These are phyloP conservation scores for Arvicanthis niloticus DNA, from an alignment of 2,113 vertebrate genomes.

Conservation along the genomic window DNA sequence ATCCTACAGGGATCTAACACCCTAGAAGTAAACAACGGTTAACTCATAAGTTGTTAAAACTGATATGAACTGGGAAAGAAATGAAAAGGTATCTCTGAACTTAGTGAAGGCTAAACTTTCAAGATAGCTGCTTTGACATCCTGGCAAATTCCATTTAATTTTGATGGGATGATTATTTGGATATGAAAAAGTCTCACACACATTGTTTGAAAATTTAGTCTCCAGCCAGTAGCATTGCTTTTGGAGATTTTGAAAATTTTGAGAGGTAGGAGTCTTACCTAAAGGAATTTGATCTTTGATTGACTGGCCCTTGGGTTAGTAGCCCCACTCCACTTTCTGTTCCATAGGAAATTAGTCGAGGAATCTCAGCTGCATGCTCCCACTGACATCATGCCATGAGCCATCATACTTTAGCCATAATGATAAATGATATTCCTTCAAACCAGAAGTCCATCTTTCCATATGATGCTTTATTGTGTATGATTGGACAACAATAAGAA, in stretches of 20 bases:
- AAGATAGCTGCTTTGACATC: neutral
- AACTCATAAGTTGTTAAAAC: neutral
- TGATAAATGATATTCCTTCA: neutral
- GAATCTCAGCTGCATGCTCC: neutral
- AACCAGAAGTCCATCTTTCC: neutral
- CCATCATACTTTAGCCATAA: neutral
- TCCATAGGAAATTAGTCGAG: neutral
- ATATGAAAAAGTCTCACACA: neutral
- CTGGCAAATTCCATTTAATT: neutral
- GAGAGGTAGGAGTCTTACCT: neutral
- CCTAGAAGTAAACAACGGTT: neutral
- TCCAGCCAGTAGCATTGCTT: neutral
- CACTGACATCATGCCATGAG: no score
- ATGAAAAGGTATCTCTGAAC: neutral
- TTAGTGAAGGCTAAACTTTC: neutral
- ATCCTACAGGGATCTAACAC: neutral
- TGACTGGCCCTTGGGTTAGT: neutral
- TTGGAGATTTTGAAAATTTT: neutral
- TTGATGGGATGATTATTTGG: neutral
- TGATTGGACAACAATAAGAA: neutral
- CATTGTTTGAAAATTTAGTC: neutral
- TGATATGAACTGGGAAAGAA: neutral
- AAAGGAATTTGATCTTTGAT: neutral
- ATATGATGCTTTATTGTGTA: neutral
- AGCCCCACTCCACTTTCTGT: neutral